Evolutionary conservation across 2,113 vertebrate genomes (phyloP), one percentile per base, ranked within the genome.

Genomic region (Eublepharis macularius): DNA sequence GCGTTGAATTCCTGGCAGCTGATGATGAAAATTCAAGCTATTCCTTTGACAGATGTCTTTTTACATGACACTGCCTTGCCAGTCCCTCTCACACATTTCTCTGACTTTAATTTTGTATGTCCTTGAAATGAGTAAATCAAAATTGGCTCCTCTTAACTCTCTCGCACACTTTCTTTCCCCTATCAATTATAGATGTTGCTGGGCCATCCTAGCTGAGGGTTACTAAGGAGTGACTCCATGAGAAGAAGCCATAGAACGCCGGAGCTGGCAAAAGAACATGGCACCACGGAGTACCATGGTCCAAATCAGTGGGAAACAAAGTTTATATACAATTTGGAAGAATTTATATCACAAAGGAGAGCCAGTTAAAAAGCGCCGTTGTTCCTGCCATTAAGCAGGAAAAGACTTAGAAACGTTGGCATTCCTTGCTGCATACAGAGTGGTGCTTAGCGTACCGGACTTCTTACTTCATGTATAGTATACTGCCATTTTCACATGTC

Each of bases 151-250:
- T 88, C 85, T 85, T 86, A 82, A 76, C 74, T 89, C 57, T 16
- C 10, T 88, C 21, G 5, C 57, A 6, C 24, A 21, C 78, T 89
- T 39, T 32, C 87, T 88, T 4, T 36, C 87, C 12, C 6, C 11
- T 73, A 88, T 90, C 87, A 94, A 92, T 90, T 92, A 93, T 92
- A 87, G 88, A 92, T 83, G 45, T 51, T 91, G 82, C 74, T 29
- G 26, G 68, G 89, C 70, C 36, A 45, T 69, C 36, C 87, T 88
- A 54, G 85, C 80, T 86, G 84, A 60, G 47, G 84, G 63, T 76
- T 92, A 81, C 88, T 81, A 90, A n/a, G 69, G 34, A 36, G 88
- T 39, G 2, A 54, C 24, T 79, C 84, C 54, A 63, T 32, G 29
- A 49, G 79, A 34, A 32, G 21, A 63, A 65, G 21, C 39, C 45